Conservation (phyloP, 2,888 invertebrate genomes). For the Margaritifera margaritifera region DNA sequence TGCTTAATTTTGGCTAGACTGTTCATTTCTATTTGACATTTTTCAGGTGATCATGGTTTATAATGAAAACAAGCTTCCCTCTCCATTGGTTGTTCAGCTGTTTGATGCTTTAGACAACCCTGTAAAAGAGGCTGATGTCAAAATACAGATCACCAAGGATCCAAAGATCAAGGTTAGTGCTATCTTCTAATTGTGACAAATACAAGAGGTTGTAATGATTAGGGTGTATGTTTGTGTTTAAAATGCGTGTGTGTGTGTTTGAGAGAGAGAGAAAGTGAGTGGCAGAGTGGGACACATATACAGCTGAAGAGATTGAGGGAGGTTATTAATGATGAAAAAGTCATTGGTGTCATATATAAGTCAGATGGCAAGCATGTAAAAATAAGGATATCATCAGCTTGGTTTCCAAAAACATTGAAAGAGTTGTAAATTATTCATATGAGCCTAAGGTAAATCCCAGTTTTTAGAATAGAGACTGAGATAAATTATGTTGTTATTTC, state of each 20-base stretch:
- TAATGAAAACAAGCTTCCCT: conserved; percentile 60
- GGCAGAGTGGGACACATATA: too few species aligned
- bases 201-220: background rate
- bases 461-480: background rate
- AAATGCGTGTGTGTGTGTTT: background rate
- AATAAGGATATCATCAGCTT: too few species aligned
- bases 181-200: background rate
- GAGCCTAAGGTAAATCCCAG: background rate
- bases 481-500: background rate
- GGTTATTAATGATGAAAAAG: too few species aligned
- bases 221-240: background rate
- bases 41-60: conserved; percentile 64
- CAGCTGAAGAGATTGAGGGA: too few species aligned
- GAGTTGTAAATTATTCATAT: too few species aligned
- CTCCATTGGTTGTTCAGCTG: conserved; percentile 63
- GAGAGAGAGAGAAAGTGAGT: too few species aligned
- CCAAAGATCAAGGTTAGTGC: conserved; percentile 62
- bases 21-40: too few species aligned
- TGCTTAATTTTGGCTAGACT: too few species aligned
- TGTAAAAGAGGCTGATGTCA: conserved; percentile 55
- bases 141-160: conserved; percentile 65
- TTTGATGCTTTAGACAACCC: conserved; percentile 65
- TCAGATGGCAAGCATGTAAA: too few species aligned
- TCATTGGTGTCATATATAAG: too few species aligned
- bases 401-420: too few species aligned